Evolutionary conservation across 1,140 invertebrate genomes (phyloP), one percentile per base, ranked within the genome.

Genomic region (Eumeta japonica): DNA sequence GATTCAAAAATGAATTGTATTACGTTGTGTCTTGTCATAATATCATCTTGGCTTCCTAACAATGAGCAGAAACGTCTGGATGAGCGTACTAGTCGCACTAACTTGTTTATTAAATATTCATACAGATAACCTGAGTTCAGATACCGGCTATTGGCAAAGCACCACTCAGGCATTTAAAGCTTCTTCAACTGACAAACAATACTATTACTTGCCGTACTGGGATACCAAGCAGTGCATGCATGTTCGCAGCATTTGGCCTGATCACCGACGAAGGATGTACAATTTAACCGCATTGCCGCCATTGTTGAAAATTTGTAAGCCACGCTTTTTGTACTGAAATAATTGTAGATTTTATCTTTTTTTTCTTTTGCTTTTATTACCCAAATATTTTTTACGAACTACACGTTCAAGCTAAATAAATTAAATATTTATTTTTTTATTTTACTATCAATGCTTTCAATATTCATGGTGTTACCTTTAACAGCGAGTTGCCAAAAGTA

Each of bases 151-250:
- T 28, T 92, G 86, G 85, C 84, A 89, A 57, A 92, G 90, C 47
- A 87, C 83, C 1, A 92, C 89, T n/a, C n/a, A n/a, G 2, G 70
- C 87, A 0, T 75, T 80, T 4, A 91, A 88, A 57, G 87, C 90
- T 0, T 79, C 85, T 62, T 86, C 87, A 0, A 83, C 83, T 42
- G 89, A 92, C 67, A 86, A 84, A 45, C 72, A 76, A 13, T 90
- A 92, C 62, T 92, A 90, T 57, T 89, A 83, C 58, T 58, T 91
- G 24, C 89, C 89, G 0, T 91, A 88, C 52, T 90, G 88, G 82
- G 89, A 92, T 46, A 82, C 87, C 49, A 94, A 94, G 55, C 91
- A 88, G 0, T 92, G 89, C 56, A 82, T 93, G 66, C 89, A 92
- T 48, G 81, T 93, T 1, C 76, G 84, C 37, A 86, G 84, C 17